Evolutionary conservation across 2,797 vertebrate species (phyloP).

Genomic region (Stomatorhinus walkeri): DNA sequence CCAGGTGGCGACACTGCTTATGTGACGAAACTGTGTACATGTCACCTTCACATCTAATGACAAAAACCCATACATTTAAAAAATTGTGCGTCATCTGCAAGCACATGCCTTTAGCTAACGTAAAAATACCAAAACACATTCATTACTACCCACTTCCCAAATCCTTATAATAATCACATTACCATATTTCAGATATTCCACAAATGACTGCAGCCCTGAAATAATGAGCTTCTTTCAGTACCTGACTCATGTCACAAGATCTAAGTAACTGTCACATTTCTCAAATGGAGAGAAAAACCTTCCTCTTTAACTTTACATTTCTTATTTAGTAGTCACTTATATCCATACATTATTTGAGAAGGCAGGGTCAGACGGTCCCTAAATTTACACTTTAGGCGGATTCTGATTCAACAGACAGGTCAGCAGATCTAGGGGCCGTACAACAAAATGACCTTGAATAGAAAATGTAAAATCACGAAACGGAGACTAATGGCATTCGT

Average conservation of each 20-base stretch:
- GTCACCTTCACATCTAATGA: background rate
- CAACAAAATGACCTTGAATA: background rate
- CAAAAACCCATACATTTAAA: background rate
- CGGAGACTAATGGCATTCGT: background rate
- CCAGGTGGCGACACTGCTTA: slow-evolving; percentile 4
- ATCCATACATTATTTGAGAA: background rate
- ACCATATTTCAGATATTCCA: background rate
- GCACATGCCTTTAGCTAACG: background rate
- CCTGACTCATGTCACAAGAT: background rate
- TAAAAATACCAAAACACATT: background rate
- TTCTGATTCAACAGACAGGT: background rate
- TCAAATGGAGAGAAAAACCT: background rate
- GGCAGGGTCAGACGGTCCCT: background rate
- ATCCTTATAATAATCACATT: background rate
- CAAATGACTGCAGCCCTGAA: background rate
- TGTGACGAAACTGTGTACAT: background rate
- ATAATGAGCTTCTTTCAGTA: background rate
- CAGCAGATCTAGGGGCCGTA: background rate
- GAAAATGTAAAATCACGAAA: background rate
- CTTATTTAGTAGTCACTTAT: background rate
- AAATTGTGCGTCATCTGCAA: background rate
- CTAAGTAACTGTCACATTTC: background rate
- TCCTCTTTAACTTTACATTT: background rate
- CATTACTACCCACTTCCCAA: background rate
- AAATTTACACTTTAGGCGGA: background rate